Conservation (phyloP, 2,113 vertebrate species). For the Pionites leucogaster region DNA sequence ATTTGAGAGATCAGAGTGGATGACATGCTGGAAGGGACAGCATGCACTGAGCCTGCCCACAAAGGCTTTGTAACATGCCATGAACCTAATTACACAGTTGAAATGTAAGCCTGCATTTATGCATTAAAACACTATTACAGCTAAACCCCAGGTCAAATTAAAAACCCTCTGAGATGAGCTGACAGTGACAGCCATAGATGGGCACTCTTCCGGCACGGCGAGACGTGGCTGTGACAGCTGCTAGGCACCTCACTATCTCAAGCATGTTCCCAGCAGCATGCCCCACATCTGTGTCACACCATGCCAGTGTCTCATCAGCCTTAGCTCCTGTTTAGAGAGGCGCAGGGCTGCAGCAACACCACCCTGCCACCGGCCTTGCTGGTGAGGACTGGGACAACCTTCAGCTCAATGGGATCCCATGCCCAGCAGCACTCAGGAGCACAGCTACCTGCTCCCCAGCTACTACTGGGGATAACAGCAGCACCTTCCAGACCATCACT, state of each 20-base stretch:
- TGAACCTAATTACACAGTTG: neutral
- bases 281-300: neutral
- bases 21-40: neutral
- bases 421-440: fast-evolving
- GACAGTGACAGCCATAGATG: fast-evolving
- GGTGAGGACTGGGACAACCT: neutral
- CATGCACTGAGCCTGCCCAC: neutral
- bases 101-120: neutral
- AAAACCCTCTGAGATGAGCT: neutral
- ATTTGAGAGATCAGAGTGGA: neutral
- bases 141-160: fast-evolving
- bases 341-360: neutral
- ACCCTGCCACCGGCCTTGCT: fast-evolving
- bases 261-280: fast-evolving
- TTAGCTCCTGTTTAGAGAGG: fast-evolving
- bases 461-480: fast-evolving
- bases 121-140: neutral
- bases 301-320: neutral
- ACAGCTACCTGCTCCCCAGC: too few species aligned
- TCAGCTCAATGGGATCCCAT: fast-evolving
- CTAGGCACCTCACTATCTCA: fast-evolving
- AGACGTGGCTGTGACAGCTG: neutral
- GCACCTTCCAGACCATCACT: fast-evolving
- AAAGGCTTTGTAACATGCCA: fast-evolving
- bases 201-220: neutral